Evolutionary conservation across 2,888 invertebrate species (phyloP), one percentile per base, ranked within the genome.

Genomic region (Alloscopus bannaensis): DNA sequence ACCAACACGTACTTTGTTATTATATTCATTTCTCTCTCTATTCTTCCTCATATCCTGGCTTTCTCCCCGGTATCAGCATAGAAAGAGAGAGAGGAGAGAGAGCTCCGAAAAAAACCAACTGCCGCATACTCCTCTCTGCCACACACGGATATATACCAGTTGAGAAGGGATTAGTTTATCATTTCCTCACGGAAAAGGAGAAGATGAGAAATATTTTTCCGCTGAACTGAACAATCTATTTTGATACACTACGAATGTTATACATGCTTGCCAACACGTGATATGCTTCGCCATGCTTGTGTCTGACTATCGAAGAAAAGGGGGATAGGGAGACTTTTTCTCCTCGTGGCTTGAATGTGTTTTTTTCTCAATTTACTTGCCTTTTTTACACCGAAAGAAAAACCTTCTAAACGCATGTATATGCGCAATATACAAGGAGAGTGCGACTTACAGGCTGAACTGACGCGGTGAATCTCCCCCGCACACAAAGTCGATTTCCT

Each of bases 181-280:
- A 76, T 76, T 76, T 76, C 75, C 75, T 68, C 60, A 42, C 75
- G 75, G 75, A 68, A 76, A 66, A 65, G 75, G 73, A 72, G 73
- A 73, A 76, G 75, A 76, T 68, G 70, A 77, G 77, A 77, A 77
- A 77, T 77, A 62, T 70, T 69, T 77, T 70, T 77, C 77, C 70
- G 50, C 70, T 77, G 69, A 62, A 64, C 55, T 69, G 77, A 62
- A 70, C 77, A 77, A 69, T 70, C 77, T 69, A 76, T 76, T 68
- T 76, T 68, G 75, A 76, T 76, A 18, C 18, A 65, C 22, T 57
- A 57, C 26, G 11, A 59, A 52, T 42, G 50, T 45, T 66, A n/a
- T 55, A 64, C 31, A 40, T 59, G 29, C 57, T 59, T 57, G 57
- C 31, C 55, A 59, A 65, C 73, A 57, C 47, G 57, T 45, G 31